Percentiles rank a stretch among this genome's conserved stretches.
Evolutionary conservation across 2,888 invertebrate genomes (phyloP).

Genomic region (Lasioglossum vierecki): DNA sequence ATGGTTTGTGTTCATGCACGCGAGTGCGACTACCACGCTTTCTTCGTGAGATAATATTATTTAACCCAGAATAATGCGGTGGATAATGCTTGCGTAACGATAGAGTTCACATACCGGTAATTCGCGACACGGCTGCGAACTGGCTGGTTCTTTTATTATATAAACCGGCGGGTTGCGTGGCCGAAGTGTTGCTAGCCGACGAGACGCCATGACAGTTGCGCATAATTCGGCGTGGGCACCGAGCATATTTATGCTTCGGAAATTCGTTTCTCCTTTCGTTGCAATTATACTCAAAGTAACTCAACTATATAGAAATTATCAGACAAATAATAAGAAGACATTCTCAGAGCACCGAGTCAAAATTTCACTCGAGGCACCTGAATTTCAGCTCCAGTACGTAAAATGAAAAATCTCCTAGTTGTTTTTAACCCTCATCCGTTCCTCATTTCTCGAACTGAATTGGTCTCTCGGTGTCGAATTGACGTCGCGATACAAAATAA

Average conservation of each 20-base stretch:
- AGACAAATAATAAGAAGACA: no score
- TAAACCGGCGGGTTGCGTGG: constrained; percentile 59
- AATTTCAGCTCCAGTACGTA: no score
- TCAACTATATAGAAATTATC: no score
- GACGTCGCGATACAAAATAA: no score
- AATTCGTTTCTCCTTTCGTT: neutral
- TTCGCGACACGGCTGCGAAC: constrained; percentile 73
- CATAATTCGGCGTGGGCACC: neutral
- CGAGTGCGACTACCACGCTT: constrained; percentile 69
- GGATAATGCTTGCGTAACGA: constrained; percentile 74
- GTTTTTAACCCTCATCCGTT: no score
- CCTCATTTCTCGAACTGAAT: no score
- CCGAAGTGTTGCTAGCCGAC: neutral
- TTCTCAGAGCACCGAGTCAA: no score
- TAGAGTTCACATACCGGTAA: constrained; percentile 71
- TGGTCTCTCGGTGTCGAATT: no score
- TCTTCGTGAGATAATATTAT: constrained; percentile 82
- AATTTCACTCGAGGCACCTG: no score
- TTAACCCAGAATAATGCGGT: constrained; percentile 81
- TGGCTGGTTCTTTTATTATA: constrained; percentile 74
- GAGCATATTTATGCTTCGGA: neutral
- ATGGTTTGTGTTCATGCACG: neutral
- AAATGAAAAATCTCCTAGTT: no score
- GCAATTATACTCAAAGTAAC: no score
- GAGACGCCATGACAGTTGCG: constrained; percentile 6